These are phyloP conservation scores for Mellilla xanthometata DNA, from an alignment of 2,888 invertebrate species.

Conservation along the genomic window DNA sequence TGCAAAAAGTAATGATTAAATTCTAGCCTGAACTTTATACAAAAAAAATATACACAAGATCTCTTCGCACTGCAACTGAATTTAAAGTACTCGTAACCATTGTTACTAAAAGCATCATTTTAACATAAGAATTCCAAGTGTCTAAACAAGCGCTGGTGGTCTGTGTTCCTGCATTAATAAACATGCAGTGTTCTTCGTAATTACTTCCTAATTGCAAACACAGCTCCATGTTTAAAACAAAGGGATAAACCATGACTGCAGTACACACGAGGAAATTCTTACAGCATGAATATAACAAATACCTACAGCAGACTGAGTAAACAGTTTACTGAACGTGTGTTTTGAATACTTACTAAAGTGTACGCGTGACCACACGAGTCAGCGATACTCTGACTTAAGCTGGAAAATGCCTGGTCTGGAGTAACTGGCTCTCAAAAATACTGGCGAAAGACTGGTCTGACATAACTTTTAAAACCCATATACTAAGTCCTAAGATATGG, in stretches of 20 bases:
- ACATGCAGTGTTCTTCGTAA: conserved; percentile 16
- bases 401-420: too few relatives aligned
- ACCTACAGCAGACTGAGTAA: too few relatives aligned
- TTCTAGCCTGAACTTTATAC: too few relatives aligned
- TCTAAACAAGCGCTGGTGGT: conserved; percentile 16
- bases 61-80: neutral
- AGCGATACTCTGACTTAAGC: too few relatives aligned
- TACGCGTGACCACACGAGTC: too few relatives aligned
- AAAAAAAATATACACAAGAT: too few relatives aligned
- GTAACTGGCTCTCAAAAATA: too few relatives aligned
- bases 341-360: too few relatives aligned
- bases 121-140: conserved; percentile 13
- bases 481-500: too few relatives aligned
- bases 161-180: conserved; percentile 15
- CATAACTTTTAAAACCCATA: too few relatives aligned
- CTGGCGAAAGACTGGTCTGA: too few relatives aligned
- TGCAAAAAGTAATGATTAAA: too few relatives aligned
- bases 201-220: conserved; percentile 23
- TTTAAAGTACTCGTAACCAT: conserved; percentile 1
- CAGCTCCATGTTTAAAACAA: conserved; percentile 18
- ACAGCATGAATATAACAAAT: neutral
- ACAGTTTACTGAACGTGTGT: neutral
- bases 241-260: conserved; percentile 9
- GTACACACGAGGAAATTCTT: conserved; percentile 5
- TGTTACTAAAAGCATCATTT: conserved; percentile 9